Base-by-base conservation (phyloP, 2,888 invertebrate genomes). In the Apodemia mormo region DNA sequence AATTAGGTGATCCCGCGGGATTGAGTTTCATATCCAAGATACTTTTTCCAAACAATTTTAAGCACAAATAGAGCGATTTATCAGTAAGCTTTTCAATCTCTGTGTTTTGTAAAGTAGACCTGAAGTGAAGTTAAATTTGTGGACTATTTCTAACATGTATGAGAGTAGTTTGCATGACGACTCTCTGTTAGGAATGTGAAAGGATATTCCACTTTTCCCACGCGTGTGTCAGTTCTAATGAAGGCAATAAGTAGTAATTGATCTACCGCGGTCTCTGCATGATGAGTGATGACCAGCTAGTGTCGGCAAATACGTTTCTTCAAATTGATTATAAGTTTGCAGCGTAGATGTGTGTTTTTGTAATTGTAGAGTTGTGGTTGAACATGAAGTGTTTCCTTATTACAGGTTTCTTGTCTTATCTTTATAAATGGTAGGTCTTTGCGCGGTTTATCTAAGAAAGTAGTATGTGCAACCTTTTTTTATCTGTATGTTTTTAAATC, bases 241-340 rank as follows among this genome's bases (percentile, higher is more conserved):
- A 78, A 77, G 74, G 71, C 77, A 79, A 80, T 79, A 74, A 78
- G 75, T 70, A 70, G 76, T 80, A 81, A 81, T 81, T 80, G 79
- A 72, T 72, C 69, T 67, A 58, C 68, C 54, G 66, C 58, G 68
- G 52, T 64, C 61, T 37, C 68, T 61, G 14, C 68, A 56, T 54
- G 22, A 54, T 54, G 52, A 10, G n/a, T 43, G 40, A 69, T 54
- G 40, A 29, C n/a, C 45, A 22, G 40, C 65, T 65, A 52, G 66
- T 33, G 29, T 66, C 72, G 73, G 66, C 68, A 70, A 71, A 70
- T 71, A 69, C 69, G 56, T 68, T 70, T 70, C 69, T 72, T 70
- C 71, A 72, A 72, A 61, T 61, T 61, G 61, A 61, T 61, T 61
- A 61, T 33, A 33, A 33, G 61, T 14, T 61, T 12, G 52, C 52